Conservation (phyloP, 2,888 invertebrate genomes). For the Lacanobia oleracea region DNA sequence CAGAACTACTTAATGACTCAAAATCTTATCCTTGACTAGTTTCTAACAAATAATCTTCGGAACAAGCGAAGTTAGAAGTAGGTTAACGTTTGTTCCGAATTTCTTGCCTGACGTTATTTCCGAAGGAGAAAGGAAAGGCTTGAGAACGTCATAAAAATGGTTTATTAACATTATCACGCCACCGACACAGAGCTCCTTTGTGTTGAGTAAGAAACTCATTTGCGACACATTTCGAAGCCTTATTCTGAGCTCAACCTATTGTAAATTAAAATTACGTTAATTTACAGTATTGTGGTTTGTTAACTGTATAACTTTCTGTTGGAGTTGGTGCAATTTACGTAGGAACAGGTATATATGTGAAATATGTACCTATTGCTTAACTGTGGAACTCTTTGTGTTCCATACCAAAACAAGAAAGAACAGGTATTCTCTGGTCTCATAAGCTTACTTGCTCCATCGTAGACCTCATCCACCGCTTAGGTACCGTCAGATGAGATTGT, state of each 20-base stretch:
- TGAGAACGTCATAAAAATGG: conserved; percentile 59
- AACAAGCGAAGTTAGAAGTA: conserved; percentile 59
- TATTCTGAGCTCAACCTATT: conserved; percentile 55
- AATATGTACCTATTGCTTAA: too few species aligned
- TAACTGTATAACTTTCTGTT: conserved; percentile 9
- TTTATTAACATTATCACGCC: conserved; percentile 63
- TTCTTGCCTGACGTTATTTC: conserved; percentile 44
- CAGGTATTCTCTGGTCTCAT: not conserved
- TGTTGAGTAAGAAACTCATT: conserved; percentile 57
- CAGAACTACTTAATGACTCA: conserved; percentile 38
- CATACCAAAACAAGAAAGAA: not conserved
- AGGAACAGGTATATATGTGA: not conserved
- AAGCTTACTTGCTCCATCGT: not conserved
- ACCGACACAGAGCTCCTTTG: conserved; percentile 45
- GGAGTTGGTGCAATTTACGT: not conserved
- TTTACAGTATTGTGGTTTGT: conserved; percentile 21
- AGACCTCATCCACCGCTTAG: not conserved
- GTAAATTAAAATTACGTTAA: conserved; percentile 61
- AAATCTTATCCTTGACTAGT: conserved; percentile 51
- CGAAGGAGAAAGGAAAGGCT: conserved; percentile 52
- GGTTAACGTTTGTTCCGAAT: conserved; percentile 62
- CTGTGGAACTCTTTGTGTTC: too few species aligned
- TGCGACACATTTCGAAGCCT: conserved; percentile 50
- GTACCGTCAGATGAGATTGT: not conserved
- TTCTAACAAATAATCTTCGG: conserved; percentile 46